These are phyloP conservation scores for Laupala kohalensis DNA, from an alignment of 1,140 invertebrate species.

Conservation along the genomic window DNA sequence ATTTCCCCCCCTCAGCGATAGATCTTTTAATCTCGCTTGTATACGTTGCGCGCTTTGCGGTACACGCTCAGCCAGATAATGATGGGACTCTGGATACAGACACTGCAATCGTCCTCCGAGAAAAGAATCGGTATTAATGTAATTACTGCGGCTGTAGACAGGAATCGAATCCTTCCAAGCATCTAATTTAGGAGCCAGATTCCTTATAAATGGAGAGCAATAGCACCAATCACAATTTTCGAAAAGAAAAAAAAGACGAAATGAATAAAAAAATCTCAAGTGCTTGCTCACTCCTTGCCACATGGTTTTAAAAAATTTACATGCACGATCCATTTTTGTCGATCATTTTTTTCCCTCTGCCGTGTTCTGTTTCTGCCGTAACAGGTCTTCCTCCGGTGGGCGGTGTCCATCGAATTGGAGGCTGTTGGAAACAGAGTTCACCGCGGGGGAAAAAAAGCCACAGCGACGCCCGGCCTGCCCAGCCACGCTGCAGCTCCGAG, in stretches of 20 bases:
- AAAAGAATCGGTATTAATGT: constrained; percentile 13
- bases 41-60: background rate
- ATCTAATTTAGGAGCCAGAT: constrained; percentile 12
- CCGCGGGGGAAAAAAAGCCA: background rate
- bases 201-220: constrained; percentile 10
- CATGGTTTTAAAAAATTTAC: background rate
- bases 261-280: no score
- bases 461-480: no score
- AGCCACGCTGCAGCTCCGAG: background rate
- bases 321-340: background rate
- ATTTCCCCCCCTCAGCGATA: constrained; percentile 4
- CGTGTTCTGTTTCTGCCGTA: background rate
- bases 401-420: background rate
- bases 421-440: background rate
- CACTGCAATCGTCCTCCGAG: background rate
- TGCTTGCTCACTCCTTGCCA: background rate
- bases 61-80: constrained; percentile 9
- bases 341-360: background rate
- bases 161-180: constrained; percentile 1
- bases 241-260: background rate
- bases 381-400: background rate
- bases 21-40: constrained; percentile 12
- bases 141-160: constrained; percentile 2
- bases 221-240: constrained; percentile 5
- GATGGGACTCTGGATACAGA: constrained; percentile 2